phyloP scores from a whole-genome alignment of 2,888 invertebrate species.

The Calliphora vomitoria region DNA sequence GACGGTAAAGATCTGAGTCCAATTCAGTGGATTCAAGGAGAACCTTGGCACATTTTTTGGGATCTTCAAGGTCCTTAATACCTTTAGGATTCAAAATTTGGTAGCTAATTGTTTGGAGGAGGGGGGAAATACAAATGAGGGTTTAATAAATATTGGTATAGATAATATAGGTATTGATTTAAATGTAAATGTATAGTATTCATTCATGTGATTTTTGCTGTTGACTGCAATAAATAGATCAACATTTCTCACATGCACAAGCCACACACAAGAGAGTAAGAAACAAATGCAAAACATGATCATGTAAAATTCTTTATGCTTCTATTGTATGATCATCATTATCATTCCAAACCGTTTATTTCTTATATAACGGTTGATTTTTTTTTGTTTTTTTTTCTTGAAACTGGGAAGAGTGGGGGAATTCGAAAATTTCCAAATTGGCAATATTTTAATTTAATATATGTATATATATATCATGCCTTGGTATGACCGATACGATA shows the following conservation, averaged over 20 bases:
- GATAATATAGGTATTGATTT: too few relatives aligned
- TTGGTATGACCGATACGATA: conserved; percentile 99
- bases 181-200: not conserved
- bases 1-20: conserved; percentile 96
- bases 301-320: not conserved
- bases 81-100: conserved; percentile 98
- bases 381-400: not conserved
- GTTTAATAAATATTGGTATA: not conserved
- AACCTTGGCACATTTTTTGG: conserved; percentile 92
- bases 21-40: conserved; percentile 94
- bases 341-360: conserved; percentile 44
- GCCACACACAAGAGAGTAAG: conserved; percentile 1
- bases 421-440: not conserved
- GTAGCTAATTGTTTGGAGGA: conserved; percentile 89
- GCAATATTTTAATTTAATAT: not conserved
- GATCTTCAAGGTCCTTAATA: conserved; percentile 90
- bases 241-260: conserved; percentile 48
- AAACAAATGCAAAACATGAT: conserved; percentile 31
- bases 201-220: not conserved
- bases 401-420: not conserved
- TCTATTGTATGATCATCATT: conserved; percentile 16
- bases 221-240: conserved; percentile 40
- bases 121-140: conserved; percentile 15
- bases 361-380: conserved; percentile 37
- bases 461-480: conserved; percentile 88